Conservation (phyloP, 2,797 vertebrate species). For the Ispidina picta region DNA sequence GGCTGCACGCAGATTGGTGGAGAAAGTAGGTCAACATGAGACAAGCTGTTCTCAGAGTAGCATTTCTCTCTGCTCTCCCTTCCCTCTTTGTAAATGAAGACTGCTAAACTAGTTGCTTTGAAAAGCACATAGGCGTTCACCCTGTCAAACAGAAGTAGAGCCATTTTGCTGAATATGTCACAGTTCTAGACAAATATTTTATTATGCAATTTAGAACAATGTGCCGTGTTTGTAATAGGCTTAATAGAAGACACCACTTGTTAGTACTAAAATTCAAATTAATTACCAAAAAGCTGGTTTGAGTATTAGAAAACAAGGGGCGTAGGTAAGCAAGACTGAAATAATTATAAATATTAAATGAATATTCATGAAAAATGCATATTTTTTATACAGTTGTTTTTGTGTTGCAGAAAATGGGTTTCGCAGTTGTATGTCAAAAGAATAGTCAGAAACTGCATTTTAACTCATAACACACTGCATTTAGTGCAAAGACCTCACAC, state of each 20-base stretch:
- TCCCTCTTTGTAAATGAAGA: constrained; percentile 44
- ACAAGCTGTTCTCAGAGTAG: constrained; percentile 67
- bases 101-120: constrained; percentile 36
- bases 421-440: neutral
- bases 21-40: constrained; percentile 73
- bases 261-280: constrained; percentile 8
- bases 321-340: neutral
- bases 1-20: constrained; percentile 60
- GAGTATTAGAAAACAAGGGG: neutral
- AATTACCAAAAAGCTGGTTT: neutral
- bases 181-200: neutral
- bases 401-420: neutral
- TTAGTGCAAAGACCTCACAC: neutral
- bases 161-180: neutral
- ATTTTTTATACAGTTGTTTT: neutral
- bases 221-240: neutral
- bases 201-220: neutral
- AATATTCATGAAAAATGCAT: constrained; percentile 38
- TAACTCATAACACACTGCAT: neutral
- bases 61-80: constrained; percentile 51
- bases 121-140: constrained; percentile 1
- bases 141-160: neutral
- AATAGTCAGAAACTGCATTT: neutral
- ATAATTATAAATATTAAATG: constrained; percentile 45
- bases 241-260: neutral